Conservation (phyloP, 2,888 invertebrate genomes). For the Athalia rosae region DNA sequence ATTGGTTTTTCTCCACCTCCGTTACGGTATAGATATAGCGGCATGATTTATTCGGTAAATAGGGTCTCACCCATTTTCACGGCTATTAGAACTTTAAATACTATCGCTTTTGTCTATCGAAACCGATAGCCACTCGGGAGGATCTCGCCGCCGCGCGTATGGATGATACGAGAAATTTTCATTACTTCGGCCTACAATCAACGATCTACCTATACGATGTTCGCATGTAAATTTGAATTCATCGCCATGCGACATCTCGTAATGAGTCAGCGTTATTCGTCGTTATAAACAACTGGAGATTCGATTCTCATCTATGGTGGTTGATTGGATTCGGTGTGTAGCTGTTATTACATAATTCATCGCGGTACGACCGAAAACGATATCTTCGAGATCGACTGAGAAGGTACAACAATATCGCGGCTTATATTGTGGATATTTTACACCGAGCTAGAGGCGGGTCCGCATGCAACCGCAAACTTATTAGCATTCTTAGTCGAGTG, state of each 20-base stretch:
- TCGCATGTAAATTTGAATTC: constrained; percentile 20
- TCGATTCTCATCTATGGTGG: constrained; percentile 3
- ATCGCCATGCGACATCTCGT: constrained; percentile 32
- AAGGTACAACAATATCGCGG: no score
- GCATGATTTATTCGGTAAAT: constrained; percentile 49
- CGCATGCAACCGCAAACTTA: constrained; percentile 26
- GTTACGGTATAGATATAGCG: constrained; percentile 15
- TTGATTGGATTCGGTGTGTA: constrained; percentile 45
- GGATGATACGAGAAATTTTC: background rate
- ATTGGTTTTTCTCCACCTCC: constrained; percentile 48
- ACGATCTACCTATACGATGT: background rate
- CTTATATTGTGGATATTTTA: constrained; percentile 31
- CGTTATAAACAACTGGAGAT: constrained; percentile 13
- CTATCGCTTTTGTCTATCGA: constrained; percentile 36
- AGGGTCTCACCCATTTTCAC: constrained; percentile 70
- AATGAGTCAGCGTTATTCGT: constrained; percentile 45
- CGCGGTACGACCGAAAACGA: no score
- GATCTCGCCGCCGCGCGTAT: background rate
- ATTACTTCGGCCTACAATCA: background rate
- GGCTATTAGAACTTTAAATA: constrained; percentile 44
- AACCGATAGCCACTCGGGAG: background rate
- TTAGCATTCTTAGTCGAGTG: constrained; percentile 41
- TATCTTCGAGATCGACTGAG: no score
- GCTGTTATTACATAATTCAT: no score
- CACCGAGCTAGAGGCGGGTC: constrained; percentile 19